A percentile compares a stretch with the other conserved stretches of the same genome.
phyloP scores from a whole-genome alignment of 2,888 invertebrate species.

The Phorcus lineatus region DNA sequence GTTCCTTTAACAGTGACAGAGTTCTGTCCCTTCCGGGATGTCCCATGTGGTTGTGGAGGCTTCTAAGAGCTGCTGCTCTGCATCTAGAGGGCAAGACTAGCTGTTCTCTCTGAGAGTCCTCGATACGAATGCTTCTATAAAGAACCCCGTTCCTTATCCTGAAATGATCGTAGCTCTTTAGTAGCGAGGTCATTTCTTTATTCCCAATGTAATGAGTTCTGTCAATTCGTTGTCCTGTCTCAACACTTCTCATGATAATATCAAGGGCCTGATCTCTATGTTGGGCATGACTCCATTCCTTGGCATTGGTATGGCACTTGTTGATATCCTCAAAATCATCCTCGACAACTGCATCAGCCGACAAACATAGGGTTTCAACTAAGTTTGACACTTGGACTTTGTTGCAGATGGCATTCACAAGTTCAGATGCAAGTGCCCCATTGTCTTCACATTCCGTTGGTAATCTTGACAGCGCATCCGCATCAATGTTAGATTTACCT shows the following conservation, averaged over 20 bases:
- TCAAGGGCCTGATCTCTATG: not conserved
- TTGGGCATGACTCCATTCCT: not conserved
- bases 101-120: not conserved
- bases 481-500: conserved; percentile 40
- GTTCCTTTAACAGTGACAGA: not conserved
- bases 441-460: conserved; percentile 16
- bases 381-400: not conserved
- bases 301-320: not conserved
- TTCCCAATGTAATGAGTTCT: not conserved
- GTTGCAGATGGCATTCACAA: conserved; percentile 23
- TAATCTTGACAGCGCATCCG: conserved; percentile 46
- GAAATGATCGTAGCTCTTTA: not conserved
- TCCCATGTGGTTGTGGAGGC: not conserved
- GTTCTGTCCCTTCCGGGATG: not conserved
- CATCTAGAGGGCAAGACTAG: not conserved
- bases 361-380: not conserved
- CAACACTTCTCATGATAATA: not conserved
- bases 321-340: not conserved
- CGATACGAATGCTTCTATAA: not conserved
- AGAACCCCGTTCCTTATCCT: not conserved
- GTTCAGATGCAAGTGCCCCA: not conserved
- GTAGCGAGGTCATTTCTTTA: not conserved
- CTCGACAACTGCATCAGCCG: not conserved
- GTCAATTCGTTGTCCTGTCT: not conserved
- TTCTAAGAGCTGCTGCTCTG: not conserved